Evolutionary conservation across 2,797 vertebrate genomes (phyloP).

Genomic region (Chromis chromis): DNA sequence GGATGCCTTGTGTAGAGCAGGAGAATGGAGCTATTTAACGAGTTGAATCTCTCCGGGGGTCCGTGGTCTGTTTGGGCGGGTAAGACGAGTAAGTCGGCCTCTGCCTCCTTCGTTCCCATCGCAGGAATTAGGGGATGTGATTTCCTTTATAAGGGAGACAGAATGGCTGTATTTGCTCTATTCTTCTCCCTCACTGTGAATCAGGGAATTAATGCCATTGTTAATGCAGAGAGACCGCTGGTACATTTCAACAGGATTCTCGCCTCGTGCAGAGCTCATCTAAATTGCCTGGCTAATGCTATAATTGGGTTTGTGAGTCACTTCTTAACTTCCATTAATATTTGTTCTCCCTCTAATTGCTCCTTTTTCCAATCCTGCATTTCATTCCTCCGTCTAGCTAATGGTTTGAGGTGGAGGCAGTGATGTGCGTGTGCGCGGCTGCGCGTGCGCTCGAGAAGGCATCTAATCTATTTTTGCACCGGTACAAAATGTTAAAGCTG

Average conservation of each 20-base stretch:
- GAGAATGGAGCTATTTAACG: constrained; percentile 78
- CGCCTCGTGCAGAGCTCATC: constrained; percentile 88
- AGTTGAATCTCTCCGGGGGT: constrained; percentile 80
- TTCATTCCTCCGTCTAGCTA: constrained; percentile 75
- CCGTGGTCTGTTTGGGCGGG: constrained; percentile 71
- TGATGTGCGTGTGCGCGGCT: constrained; percentile 16
- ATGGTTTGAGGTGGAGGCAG: constrained; percentile 70
- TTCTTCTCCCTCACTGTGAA: constrained; percentile 66
- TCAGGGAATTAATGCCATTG: constrained; percentile 80
- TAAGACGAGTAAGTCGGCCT: constrained; percentile 73
- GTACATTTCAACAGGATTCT: constrained; percentile 89
- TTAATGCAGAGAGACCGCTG: constrained; percentile 83
- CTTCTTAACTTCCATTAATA: constrained; percentile 86
- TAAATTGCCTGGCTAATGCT: constrained; percentile 86
- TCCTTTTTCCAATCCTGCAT: constrained; percentile 66
- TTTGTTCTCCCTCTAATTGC: constrained; percentile 83
- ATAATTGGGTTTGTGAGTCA: constrained; percentile 91
- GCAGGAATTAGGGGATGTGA: constrained; percentile 71
- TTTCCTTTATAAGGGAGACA: constrained; percentile 78
- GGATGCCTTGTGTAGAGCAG: constrained; percentile 41
- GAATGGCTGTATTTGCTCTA: constrained; percentile 86
- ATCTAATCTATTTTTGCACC: constrained; percentile 63
- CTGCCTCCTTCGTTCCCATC: constrained; percentile 75
- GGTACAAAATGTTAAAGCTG: constrained; percentile 51
- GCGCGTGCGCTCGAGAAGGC: constrained; percentile 27